Evolutionary conservation across 2,888 invertebrate genomes (phyloP).

Genomic region (Lacanobia wlatinum): DNA sequence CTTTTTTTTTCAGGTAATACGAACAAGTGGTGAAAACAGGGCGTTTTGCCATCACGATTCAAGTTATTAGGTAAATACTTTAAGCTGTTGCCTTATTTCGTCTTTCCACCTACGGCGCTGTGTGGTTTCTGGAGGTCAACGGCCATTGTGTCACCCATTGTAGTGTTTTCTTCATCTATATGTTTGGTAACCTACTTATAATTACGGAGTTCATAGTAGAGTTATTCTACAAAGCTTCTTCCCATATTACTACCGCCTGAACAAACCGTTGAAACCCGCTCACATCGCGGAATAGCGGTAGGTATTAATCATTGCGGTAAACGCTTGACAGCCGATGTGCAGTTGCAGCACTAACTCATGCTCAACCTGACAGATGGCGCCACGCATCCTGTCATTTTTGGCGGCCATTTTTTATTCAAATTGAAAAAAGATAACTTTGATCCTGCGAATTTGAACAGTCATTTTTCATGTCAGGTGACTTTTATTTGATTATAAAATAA

Average conservation of each 20-base stretch:
- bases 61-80: neutral
- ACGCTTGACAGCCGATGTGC: conserved; percentile 31
- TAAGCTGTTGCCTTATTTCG: too few species aligned
- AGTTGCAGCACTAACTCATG: conserved; percentile 35
- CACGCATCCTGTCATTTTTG: conserved; percentile 15
- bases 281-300: conserved; percentile 6
- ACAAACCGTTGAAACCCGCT: neutral
- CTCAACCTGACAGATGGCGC: conserved; percentile 32
- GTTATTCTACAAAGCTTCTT: neutral
- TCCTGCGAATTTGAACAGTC: neutral
- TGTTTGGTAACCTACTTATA: too few species aligned
- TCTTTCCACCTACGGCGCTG: too few species aligned
- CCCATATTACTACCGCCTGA: neutral
- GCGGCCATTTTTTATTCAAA: neutral
- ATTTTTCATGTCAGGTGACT: neutral
- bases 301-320: conserved; percentile 45
- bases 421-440: neutral
- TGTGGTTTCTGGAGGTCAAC: too few species aligned
- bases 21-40: too few species aligned
- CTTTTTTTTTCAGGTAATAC: conserved; percentile 8
- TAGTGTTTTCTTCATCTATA: too few species aligned
- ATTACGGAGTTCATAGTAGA: too few species aligned
- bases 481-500: neutral
- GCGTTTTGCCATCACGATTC: neutral
- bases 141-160: too few species aligned